Conservation (phyloP, 92 coral and sea anemone species). For the Epizoanthus scotinus region DNA sequence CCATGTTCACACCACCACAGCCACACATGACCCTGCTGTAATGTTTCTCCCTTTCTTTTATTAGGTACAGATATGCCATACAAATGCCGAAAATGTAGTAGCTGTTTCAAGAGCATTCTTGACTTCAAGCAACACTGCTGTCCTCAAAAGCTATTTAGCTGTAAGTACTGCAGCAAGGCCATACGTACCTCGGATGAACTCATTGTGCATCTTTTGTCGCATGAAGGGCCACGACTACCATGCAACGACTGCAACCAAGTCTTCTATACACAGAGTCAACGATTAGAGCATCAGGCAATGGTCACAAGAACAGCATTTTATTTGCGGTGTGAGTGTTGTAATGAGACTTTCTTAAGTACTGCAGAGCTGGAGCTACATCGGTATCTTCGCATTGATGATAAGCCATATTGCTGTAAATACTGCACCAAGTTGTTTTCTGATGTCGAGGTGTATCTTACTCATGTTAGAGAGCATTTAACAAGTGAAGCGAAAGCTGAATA, state of each 20-base stretch:
- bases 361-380: not conserved
- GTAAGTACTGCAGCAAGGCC: not conserved
- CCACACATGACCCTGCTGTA: no score
- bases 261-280: not conserved
- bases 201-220: not conserved
- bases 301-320: not conserved
- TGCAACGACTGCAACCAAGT: not conserved
- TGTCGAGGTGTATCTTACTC: not conserved
- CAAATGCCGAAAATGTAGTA: not conserved
- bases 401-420: not conserved
- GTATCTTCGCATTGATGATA: not conserved
- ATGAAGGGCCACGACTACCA: not conserved
- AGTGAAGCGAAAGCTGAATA: not conserved
- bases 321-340: not conserved
- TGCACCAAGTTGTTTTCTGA: not conserved
- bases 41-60: no score
- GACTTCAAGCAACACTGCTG: slow-evolving; percentile 5
- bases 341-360: not conserved
- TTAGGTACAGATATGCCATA: not conserved
- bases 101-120: not conserved
- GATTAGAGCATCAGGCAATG: not conserved
- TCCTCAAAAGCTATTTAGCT: not conserved
- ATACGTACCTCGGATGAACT: not conserved
- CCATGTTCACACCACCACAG: no score
- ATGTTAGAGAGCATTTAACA: slow-evolving; percentile 2